phyloP scores from a whole-genome alignment of 2,888 invertebrate species.

The Ennomos fuscantarius region DNA sequence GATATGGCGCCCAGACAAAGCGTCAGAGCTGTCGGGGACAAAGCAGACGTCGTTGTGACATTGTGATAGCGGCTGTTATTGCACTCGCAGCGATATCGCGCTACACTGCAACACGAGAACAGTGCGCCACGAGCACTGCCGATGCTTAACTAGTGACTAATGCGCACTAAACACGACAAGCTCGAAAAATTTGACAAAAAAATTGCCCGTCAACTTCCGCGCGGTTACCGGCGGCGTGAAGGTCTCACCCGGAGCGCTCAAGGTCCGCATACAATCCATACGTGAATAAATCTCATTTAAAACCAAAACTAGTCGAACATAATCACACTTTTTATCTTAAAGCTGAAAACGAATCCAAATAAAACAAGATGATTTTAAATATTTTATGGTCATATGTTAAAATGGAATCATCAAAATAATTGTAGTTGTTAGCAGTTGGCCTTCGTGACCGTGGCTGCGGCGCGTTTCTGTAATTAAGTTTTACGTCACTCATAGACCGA shows the following conservation, averaged over 20 bases:
- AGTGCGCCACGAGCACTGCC: slow-evolving; percentile 65
- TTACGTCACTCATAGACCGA: slow-evolving; percentile 79
- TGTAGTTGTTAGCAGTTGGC: slow-evolving; percentile 75
- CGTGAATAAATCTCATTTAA: slow-evolving; percentile 80
- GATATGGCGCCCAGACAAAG: slow-evolving; percentile 56
- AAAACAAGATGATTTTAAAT: slow-evolving; percentile 67
- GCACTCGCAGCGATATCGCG: slow-evolving; percentile 70
- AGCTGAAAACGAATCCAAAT: slow-evolving; percentile 62
- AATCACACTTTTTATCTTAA: slow-evolving; percentile 68
- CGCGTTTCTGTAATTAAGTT: slow-evolving; percentile 82
- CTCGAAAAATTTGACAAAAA: slow-evolving; percentile 78
- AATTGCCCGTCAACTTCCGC: slow-evolving; percentile 81
- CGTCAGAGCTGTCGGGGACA: slow-evolving; percentile 64
- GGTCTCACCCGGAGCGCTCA: slow-evolving; percentile 81
- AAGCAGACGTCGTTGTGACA: slow-evolving; percentile 76
- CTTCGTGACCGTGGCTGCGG: slow-evolving; percentile 72
- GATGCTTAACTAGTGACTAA: slow-evolving; percentile 78
- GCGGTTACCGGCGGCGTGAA: slow-evolving; percentile 82
- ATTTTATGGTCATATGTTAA: slow-evolving; percentile 65
- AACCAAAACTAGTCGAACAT: slow-evolving; percentile 70
- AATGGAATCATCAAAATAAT: slow-evolving; percentile 76
- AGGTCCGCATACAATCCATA: slow-evolving; percentile 82
- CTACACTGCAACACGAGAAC: slow-evolving; percentile 70
- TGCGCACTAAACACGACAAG: slow-evolving; percentile 78
- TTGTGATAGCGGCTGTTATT: slow-evolving; percentile 79